Conservation (phyloP, 2,888 invertebrate species). For the Panopea generosa region DNA sequence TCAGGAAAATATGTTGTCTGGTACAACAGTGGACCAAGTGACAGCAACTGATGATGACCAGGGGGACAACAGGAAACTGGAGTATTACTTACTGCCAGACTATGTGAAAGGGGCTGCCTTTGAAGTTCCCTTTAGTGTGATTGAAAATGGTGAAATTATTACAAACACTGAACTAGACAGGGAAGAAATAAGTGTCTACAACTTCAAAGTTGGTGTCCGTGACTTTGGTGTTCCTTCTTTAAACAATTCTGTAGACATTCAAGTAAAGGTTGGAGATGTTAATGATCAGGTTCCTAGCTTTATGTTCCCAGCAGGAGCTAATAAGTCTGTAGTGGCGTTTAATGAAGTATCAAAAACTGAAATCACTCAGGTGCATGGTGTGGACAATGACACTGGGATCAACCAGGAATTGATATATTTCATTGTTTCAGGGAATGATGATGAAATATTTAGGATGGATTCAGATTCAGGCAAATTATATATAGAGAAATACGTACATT, state of each 20-base stretch:
- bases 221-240: conserved; percentile 89
- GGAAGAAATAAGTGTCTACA: conserved; percentile 94
- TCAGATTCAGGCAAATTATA: conserved; percentile 61
- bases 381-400: conserved; percentile 95
- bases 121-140: conserved; percentile 81
- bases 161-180: conserved; percentile 94
- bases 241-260: conserved; percentile 94
- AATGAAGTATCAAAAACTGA: conserved; percentile 71
- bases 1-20: conserved; percentile 94
- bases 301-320: conserved; percentile 73
- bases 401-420: conserved; percentile 97
- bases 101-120: conserved; percentile 88
- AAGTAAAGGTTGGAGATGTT: conserved; percentile 97
- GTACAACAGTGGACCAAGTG: conserved; percentile 94
- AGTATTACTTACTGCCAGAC: conserved; percentile 77
- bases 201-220: conserved; percentile 92
- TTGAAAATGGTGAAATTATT: conserved; percentile 90
- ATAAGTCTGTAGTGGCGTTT: conserved; percentile 72
- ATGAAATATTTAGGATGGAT: conserved; percentile 64
- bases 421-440: conserved; percentile 91
- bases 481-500: conserved; percentile 60
- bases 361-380: conserved; percentile 90
- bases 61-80: conserved; percentile 93
- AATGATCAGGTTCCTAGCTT: conserved; percentile 95
- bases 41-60: conserved; percentile 89